A percentile compares a stretch with the other conserved stretches of the same genome.
phyloP scores from a whole-genome alignment of 2,797 vertebrate genomes.

The Delichon dasypus region DNA sequence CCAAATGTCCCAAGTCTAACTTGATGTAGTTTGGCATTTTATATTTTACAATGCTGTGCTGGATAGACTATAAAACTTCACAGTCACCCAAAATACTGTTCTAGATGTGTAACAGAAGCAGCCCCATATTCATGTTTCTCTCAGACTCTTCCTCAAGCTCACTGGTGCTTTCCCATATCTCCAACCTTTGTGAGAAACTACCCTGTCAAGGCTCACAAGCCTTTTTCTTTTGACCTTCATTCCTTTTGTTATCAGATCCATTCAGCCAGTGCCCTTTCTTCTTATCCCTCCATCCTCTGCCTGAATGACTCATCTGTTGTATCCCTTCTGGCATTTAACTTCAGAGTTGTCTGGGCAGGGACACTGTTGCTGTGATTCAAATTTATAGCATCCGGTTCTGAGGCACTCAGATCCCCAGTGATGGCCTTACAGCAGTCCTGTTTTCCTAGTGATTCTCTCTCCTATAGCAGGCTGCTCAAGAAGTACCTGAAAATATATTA shows the following conservation, averaged over 20 bases:
- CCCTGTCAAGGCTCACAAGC: neutral
- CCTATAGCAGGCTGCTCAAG: neutral
- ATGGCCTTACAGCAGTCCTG: neutral
- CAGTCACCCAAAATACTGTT: neutral
- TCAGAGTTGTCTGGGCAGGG: neutral
- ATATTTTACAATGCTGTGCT: neutral
- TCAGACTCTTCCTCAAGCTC: neutral
- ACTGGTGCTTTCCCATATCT: neutral
- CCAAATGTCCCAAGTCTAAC: neutral
- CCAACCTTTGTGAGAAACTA: fast-evolving
- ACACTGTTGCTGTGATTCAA: neutral
- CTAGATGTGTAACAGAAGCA: neutral
- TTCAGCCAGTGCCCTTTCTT: neutral
- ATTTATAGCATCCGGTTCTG: neutral
- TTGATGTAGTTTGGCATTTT: neutral
- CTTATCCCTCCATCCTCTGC: neutral
- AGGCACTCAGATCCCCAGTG: neutral
- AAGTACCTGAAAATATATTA: neutral
- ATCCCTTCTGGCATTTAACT: neutral
- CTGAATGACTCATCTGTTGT: slow-evolving; percentile 17
- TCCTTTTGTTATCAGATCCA: neutral
- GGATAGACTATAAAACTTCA: neutral
- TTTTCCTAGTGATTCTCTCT: neutral
- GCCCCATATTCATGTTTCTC: neutral
- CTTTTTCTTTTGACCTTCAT: neutral